Evolutionary conservation across 2,888 invertebrate species (phyloP).

Genomic region (Eremobia ochroleuca): DNA sequence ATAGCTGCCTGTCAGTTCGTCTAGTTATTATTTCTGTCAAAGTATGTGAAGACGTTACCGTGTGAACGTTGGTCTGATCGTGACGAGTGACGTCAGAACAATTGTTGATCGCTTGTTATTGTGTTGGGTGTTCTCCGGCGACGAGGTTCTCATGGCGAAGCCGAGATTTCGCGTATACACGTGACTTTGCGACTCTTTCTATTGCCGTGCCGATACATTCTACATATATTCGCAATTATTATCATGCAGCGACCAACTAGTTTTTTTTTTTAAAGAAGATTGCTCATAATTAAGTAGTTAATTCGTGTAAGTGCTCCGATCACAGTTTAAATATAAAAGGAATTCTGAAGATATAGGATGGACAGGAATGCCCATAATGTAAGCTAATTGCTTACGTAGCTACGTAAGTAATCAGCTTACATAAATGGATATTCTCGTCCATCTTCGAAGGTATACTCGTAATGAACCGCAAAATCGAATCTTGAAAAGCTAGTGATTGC

Average conservation of each 20-base stretch:
- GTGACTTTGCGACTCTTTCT: slow-evolving; percentile 77
- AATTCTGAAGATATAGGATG: neutral
- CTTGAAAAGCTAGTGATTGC: neutral
- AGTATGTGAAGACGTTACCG: slow-evolving; percentile 77
- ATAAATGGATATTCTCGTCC: no score
- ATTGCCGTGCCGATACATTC: slow-evolving; percentile 59
- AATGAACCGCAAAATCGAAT: neutral
- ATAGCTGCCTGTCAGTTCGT: slow-evolving; percentile 73
- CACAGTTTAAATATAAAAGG: neutral
- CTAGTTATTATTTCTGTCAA: slow-evolving; percentile 75
- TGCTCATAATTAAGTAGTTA: neutral
- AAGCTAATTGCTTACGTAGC: neutral
- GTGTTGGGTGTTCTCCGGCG: slow-evolving; percentile 66
- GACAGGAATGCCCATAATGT: no score
- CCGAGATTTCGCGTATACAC: slow-evolving; percentile 79
- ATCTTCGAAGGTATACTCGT: no score
- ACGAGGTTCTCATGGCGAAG: slow-evolving; percentile 80
- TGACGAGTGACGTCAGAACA: slow-evolving; percentile 83
- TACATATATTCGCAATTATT: slow-evolving; percentile 61
- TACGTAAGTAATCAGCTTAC: no score
- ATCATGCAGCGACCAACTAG: slow-evolving; percentile 7
- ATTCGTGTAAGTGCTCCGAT: neutral
- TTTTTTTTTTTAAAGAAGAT: slow-evolving; percentile 20
- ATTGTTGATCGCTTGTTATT: slow-evolving; percentile 81
- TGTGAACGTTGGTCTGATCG: slow-evolving; percentile 84